Evolutionary conservation across 2,888 invertebrate genomes (phyloP), one percentile per base, ranked within the genome.

Genomic region (Xanthia togata): DNA sequence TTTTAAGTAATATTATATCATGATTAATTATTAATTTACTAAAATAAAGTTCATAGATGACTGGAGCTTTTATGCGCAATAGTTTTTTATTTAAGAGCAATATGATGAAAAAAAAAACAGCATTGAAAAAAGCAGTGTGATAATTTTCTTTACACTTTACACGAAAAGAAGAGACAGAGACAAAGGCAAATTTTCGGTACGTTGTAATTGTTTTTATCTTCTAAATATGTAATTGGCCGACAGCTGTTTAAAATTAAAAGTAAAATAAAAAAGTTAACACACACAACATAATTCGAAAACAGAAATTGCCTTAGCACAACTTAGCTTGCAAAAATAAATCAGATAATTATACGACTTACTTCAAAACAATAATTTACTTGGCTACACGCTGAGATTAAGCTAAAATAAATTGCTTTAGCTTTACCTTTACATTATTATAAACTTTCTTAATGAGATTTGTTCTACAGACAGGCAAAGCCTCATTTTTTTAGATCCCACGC

Each of bases 401-500:
- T 62, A 63, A 73, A 78, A 73, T 73, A 78, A 78, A 81, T 70
- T 68, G 73, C 78, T 74, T 78, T 31, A 44, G 41, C 64, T 76
- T 73, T 73, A 73, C 38, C 35, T 63, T 78, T 68, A 78, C 55
- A 64, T 68, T 78, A 73, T 82, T 55, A 74, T 53, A 65, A 79
- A 82, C 71, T 74, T 79, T 78, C 35, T 47, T 83, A 74, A 74
- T 82, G 71, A 65, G 64, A 67, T 79, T 79, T 75, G 31, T 67
- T 67, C 0, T 47, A 63, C 57, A 53, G 60, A 62, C 47, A 78
- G 64, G 57, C 14, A 55, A 62, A 63, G 60, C 11, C n/a, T 73
- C 35, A 35, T 64, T 60, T 57, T 74, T 72, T 70, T 31, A 23
- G 38, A 67, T 63, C 38, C 44, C 62, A 67, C 57, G 59, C 74